Percentiles rank a stretch among this genome's conserved stretches.
Evolutionary conservation across 2,113 vertebrate species (phyloP).

Genomic region (Melanocharis versteri): DNA sequence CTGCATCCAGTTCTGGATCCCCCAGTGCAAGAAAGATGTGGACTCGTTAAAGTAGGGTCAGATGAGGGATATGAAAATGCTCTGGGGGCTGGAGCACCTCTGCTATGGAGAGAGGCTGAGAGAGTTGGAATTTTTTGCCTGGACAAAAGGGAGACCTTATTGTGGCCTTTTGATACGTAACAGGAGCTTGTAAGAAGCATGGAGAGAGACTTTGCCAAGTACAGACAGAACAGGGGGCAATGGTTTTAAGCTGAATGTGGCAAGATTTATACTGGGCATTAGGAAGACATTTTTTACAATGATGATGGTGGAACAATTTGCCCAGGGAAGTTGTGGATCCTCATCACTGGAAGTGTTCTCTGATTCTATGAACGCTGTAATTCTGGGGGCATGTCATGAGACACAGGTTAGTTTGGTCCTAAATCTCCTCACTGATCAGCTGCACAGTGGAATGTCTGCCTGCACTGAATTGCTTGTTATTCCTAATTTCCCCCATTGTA

Average conservation of each 20-base stretch:
- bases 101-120: background rate
- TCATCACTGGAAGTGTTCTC: background rate
- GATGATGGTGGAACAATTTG: background rate
- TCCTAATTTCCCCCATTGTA: background rate
- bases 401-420: background rate
- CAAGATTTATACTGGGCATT: background rate
- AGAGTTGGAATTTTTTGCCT: background rate
- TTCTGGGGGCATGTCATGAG: background rate
- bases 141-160: background rate
- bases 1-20: background rate
- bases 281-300: background rate
- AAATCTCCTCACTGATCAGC: background rate
- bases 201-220: background rate
- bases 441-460: background rate
- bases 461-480: background rate
- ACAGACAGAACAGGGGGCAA: background rate
- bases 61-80: fast-evolving
- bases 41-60: fast-evolving
- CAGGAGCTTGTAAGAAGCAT: background rate
- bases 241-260: background rate
- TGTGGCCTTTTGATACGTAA: background rate
- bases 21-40: background rate
- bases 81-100: background rate
- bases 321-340: background rate
- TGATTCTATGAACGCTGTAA: background rate